These are phyloP conservation scores for Passer montanus DNA, from an alignment of 2,113 vertebrate species.

Conservation along the genomic window DNA sequence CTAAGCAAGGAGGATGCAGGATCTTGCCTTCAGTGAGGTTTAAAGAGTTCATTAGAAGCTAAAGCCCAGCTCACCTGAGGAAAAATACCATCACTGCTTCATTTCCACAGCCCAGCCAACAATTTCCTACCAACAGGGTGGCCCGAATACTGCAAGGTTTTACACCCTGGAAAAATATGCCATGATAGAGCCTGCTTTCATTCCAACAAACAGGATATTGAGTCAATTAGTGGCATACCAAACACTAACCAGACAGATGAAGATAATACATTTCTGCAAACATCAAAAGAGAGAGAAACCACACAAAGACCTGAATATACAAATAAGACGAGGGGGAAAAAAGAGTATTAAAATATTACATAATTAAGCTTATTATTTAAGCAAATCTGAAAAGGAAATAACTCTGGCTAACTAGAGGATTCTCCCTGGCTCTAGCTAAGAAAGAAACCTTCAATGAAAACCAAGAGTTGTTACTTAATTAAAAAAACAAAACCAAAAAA, in stretches of 20 bases:
- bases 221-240: conserved; percentile 67
- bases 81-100: neutral
- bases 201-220: conserved; percentile 58
- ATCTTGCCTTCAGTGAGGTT: neutral
- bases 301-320: conserved; percentile 39
- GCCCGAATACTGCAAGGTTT: neutral
- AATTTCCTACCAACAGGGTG: neutral
- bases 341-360: neutral
- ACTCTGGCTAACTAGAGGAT: conserved; percentile 13
- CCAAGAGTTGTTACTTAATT: neutral
- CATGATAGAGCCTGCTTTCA: neutral
- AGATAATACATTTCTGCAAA: conserved; percentile 63
- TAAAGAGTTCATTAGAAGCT: neutral
- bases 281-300: conserved; percentile 68
- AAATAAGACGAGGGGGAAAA: neutral
- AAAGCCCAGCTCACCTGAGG: neutral
- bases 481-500: neutral
- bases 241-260: conserved; percentile 64
- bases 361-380: conserved; percentile 41
- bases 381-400: conserved; percentile 16
- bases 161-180: conserved; percentile 33
- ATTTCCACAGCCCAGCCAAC: neutral
- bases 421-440: neutral
- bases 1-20: neutral
- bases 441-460: conserved; percentile 7